Evolutionary conservation across 2,113 vertebrate species (phyloP).

Genomic region (Lycocorax pyrrhopterus): DNA sequence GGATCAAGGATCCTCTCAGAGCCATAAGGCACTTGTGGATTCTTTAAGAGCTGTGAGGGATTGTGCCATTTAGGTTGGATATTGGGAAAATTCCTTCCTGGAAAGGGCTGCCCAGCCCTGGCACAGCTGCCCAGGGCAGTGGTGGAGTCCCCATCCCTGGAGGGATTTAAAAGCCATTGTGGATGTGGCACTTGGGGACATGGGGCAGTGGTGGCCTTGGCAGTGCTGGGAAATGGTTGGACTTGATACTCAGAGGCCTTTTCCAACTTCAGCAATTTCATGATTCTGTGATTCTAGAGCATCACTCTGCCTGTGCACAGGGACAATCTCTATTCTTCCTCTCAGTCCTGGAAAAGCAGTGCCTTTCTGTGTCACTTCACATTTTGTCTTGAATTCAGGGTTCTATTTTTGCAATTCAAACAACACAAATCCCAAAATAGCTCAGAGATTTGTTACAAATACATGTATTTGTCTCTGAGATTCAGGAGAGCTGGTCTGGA

Average conservation of each 20-base stretch:
- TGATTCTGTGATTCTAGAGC: background rate
- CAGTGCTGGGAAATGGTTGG: background rate
- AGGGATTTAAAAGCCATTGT: background rate
- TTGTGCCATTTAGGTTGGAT: background rate
- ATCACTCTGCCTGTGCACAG: background rate
- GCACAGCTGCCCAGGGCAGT: background rate
- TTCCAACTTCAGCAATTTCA: background rate
- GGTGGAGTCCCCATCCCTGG: too few relatives aligned
- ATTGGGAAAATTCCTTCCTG: background rate
- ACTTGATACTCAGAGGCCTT: too few relatives aligned
- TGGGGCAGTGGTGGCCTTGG: background rate
- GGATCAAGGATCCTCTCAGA: background rate
- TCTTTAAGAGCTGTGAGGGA: background rate
- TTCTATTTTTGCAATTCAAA: background rate
- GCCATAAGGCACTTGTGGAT: background rate
- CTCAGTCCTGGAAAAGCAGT: background rate
- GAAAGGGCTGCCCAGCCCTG: background rate
- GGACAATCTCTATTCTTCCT: background rate
- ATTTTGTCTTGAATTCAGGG: background rate
- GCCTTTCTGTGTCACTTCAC: background rate
- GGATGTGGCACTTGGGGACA: background rate
- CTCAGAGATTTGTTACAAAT: background rate
- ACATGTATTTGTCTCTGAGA: background rate
- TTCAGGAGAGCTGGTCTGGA: background rate
- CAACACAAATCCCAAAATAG: background rate